Conservation (phyloP, 1,140 invertebrate genomes). For the Brachionus paranguensis region DNA sequence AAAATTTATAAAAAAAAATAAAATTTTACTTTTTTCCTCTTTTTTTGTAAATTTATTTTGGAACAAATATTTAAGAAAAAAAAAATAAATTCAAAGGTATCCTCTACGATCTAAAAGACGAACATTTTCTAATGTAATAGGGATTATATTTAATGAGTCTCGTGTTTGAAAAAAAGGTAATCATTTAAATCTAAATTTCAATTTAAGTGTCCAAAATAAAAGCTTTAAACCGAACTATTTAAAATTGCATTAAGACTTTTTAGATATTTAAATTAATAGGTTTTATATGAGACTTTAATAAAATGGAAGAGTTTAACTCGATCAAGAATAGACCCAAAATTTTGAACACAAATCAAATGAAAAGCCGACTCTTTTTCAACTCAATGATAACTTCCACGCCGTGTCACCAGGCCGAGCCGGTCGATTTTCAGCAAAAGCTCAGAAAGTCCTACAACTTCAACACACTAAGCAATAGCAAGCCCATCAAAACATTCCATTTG, state of each 20-base stretch:
- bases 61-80: neutral
- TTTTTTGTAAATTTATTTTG: neutral
- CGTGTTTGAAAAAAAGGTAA: neutral
- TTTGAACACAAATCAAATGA: neutral
- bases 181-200: neutral
- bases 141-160: neutral
- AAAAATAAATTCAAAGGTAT: neutral
- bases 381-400: neutral
- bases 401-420: neutral
- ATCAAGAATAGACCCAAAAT: neutral
- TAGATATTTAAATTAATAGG: neutral
- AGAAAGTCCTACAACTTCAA: conserved; percentile 20
- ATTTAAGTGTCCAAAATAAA: neutral
- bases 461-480: neutral
- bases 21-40: neutral
- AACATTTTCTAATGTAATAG: neutral
- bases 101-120: neutral
- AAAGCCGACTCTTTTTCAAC: neutral
- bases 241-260: neutral
- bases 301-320: conserved; percentile 12
- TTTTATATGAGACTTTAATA: neutral
- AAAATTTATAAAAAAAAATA: neutral
- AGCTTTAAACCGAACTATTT: neutral
- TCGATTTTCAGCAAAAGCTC: neutral
- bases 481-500: conserved; percentile 9